Base-by-base conservation (phyloP, 2,888 invertebrate species). In the Tachina lurida region DNA sequence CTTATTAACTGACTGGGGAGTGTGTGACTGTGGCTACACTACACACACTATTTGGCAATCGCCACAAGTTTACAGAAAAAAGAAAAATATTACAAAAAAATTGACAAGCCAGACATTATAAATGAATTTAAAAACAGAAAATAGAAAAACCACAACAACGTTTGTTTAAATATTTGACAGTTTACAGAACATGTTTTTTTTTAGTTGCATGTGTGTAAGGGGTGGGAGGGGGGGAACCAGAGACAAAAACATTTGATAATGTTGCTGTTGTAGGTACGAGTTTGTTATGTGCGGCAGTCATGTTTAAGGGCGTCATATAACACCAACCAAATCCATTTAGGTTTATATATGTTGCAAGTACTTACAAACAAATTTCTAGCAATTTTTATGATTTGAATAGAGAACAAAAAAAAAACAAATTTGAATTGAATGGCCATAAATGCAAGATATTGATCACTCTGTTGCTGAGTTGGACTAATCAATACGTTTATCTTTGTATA, bases 1-100 rank as follows among this genome's bases (percentile, higher is more conserved):
- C 43, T 71, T 54, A 54, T 70, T 7, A 31, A 47, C 15, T 22
- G 56, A 41, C 47, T 73, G 58, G 5, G 31, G 31, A 81, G 12
- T 67, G 31, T 67, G 41, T 67, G 49, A 63, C 63, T 49, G 67
- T 43, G 31, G 31, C 15, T 60, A 73, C 56, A 31, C 31, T 31
- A 31, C 31, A 31, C 31, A 31, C 31, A 80, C 68, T 75, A 81
- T 81, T 81, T 81, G 81, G 81, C 81, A 81, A 81, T 75, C 81
- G 68, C 7, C 47, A 67, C 22, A 71, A 43, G 15, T 58, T 62
- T 9, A 49, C 39, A 15, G n/a, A 58, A 45, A 73, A 3, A 22
- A 2, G 15, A 65, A 45, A 67, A 45, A 56, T 10, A 17, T 3
- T 31, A 7, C 31, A 62, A 31, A 56, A 73, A 58, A 65, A 58